Conservation (phyloP, 2,797 vertebrate species). For the Galagoides demidoff region DNA sequence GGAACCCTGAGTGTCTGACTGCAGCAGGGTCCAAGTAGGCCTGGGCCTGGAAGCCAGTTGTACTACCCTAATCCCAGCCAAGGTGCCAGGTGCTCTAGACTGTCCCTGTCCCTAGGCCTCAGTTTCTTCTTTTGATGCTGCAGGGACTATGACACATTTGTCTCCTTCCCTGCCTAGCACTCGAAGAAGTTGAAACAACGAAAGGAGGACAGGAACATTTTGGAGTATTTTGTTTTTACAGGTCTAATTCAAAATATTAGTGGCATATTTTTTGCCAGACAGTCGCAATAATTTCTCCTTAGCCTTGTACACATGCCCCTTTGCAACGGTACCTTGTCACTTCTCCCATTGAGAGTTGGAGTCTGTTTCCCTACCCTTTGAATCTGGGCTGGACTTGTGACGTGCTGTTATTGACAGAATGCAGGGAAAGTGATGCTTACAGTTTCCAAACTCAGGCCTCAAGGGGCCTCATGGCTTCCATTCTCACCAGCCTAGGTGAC, state of each 20-base stretch:
- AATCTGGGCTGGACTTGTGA: neutral
- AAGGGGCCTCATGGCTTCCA: neutral
- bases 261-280: conserved; percentile 3
- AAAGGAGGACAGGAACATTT: neutral
- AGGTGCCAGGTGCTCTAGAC: neutral
- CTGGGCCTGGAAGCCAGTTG: neutral
- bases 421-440: neutral
- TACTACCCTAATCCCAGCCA: neutral
- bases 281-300: neutral
- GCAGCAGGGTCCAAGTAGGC: neutral
- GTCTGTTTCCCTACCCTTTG: neutral
- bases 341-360: neutral
- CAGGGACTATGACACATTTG: neutral
- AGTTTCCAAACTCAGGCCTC: conserved; percentile 4
- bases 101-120: neutral
- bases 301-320: neutral
- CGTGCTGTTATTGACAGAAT: conserved; percentile 8
- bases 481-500: neutral
- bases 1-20: neutral
- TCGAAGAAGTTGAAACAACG: neutral
- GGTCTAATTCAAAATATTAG: neutral
- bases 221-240: conserved; percentile 6
- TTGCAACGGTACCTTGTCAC: neutral
- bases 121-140: neutral
- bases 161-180: neutral